phyloP scores from a whole-genome alignment of 2,797 vertebrate genomes.

The Oceanodroma leucorhoa region DNA sequence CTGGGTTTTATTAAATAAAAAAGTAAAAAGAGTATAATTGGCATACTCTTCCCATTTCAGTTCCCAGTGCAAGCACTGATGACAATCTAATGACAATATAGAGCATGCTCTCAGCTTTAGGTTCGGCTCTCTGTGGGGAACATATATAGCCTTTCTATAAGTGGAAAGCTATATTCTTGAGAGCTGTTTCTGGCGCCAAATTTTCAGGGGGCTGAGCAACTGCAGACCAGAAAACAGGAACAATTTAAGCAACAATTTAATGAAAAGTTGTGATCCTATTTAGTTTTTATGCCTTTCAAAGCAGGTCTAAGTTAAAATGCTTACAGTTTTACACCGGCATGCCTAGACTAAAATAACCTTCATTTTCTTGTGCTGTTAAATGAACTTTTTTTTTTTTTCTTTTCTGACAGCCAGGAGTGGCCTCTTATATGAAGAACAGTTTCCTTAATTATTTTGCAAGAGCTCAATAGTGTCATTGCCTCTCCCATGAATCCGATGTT shows the following conservation, averaged over 20 bases:
- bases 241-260: neutral
- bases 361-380: neutral
- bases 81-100: slow-evolving; percentile 1
- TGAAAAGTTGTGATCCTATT: neutral
- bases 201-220: neutral
- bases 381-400: neutral
- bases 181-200: neutral
- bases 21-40: neutral
- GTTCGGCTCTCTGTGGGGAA: neutral
- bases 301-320: neutral
- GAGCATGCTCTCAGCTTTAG: neutral
- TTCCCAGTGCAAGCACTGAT: neutral
- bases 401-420: neutral
- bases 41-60: neutral
- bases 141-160: neutral
- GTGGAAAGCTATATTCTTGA: neutral
- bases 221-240: neutral
- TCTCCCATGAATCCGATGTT: neutral
- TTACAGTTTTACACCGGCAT: neutral
- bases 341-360: neutral
- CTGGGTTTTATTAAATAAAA: slow-evolving; percentile 24
- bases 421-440: neutral
- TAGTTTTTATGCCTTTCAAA: neutral
- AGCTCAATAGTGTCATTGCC: neutral
- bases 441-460: neutral